These are phyloP conservation scores for Ferrisia virgata DNA, from an alignment of 2,888 invertebrate genomes.

Conservation along the genomic window DNA sequence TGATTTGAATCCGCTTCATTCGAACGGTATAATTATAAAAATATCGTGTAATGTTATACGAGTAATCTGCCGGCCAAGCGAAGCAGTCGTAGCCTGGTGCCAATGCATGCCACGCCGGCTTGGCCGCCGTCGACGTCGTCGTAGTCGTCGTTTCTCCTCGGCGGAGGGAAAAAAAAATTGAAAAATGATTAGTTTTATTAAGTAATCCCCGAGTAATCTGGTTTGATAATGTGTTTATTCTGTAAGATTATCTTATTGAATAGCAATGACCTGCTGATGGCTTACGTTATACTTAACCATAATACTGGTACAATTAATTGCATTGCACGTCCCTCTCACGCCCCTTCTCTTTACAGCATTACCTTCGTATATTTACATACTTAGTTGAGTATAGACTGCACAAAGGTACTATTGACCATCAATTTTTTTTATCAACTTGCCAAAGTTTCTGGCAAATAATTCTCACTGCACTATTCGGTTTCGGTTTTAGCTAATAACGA, in stretches of 20 bases:
- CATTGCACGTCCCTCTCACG: background rate
- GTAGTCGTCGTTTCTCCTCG: no score
- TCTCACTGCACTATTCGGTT: no score
- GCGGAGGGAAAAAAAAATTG: background rate
- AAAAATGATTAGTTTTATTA: slow-evolving; percentile 29
- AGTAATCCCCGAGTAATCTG: slow-evolving; percentile 33
- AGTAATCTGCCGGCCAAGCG: background rate
- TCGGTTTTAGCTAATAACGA: no score
- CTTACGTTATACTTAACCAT: background rate
- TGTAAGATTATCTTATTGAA: slow-evolving; percentile 18
- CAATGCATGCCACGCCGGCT: no score
- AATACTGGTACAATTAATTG: background rate
- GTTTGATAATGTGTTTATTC: slow-evolving; percentile 17
- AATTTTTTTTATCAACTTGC: no score
- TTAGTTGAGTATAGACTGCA: no score
- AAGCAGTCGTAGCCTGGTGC: no score
- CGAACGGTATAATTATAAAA: slow-evolving; percentile 17
- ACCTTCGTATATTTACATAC: no score
- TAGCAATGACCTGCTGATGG: background rate
- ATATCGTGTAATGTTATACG: slow-evolving; percentile 25
- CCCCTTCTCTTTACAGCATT: background rate
- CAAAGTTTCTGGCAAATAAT: no score
- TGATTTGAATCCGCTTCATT: slow-evolving; percentile 9
- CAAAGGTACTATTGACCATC: no score
- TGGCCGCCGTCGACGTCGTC: no score